These are phyloP conservation scores for Mirounga angustirostris DNA, from an alignment of 2,113 vertebrate species.

Conservation along the genomic window DNA sequence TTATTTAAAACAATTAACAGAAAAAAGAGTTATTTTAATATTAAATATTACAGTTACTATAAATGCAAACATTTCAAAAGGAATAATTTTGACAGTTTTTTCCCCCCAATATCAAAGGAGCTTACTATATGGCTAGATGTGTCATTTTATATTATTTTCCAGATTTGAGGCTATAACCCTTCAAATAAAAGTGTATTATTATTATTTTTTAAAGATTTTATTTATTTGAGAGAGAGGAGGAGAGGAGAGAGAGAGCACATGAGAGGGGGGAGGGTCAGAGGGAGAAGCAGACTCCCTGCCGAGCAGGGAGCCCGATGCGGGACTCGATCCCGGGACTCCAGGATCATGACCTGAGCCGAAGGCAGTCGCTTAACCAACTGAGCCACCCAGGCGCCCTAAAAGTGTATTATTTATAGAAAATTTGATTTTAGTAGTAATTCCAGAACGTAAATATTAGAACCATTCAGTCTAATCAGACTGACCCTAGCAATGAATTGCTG, in stretches of 20 bases:
- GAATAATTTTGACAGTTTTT: not conserved
- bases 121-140: not conserved
- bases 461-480: not conserved
- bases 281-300: too few species aligned
- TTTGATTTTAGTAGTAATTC: slow-evolving; percentile 20
- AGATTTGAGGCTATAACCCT: not conserved
- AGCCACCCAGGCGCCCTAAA: not conserved
- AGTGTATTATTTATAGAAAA: slow-evolving; percentile 38
- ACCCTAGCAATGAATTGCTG: not conserved
- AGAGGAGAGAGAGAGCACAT: too few species aligned
- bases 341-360: too few species aligned
- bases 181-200: slow-evolving; percentile 32
- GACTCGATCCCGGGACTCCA: too few species aligned
- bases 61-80: slow-evolving; percentile 39
- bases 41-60: not conserved
- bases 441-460: slow-evolving; percentile 44
- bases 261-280: too few species aligned
- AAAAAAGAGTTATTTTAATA: not conserved
- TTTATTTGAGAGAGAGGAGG: too few species aligned
- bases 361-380: too few species aligned
- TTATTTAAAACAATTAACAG: not conserved
- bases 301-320: too few species aligned
- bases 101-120: not conserved
- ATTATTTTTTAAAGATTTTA: too few species aligned
- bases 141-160: not conserved